These are phyloP conservation scores for Thermophis baileyi DNA, from an alignment of 2,113 vertebrate genomes.

Conservation along the genomic window DNA sequence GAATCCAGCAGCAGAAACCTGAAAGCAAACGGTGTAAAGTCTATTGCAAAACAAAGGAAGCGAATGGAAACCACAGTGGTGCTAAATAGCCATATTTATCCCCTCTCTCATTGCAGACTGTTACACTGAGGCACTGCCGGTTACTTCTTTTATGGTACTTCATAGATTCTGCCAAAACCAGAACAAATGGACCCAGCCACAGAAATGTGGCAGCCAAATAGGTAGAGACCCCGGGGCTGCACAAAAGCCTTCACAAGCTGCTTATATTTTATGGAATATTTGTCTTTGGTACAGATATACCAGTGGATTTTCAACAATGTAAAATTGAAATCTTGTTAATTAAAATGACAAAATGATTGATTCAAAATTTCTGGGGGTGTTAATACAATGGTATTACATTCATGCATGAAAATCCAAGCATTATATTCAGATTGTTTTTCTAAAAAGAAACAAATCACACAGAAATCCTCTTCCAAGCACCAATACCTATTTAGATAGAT, in stretches of 20 bases:
- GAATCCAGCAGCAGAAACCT: not conserved
- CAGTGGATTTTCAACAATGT: not conserved
- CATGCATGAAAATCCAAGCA: not conserved
- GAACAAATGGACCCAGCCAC: not conserved
- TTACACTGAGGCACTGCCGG: not conserved
- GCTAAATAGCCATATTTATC: not conserved
- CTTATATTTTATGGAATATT: not conserved
- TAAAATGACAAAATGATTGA: not conserved
- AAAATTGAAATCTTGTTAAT: not conserved
- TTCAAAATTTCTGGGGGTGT: not conserved
- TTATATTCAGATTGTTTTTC: not conserved
- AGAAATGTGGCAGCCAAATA: not conserved
- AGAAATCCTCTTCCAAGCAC: not conserved
- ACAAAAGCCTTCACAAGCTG: not conserved
- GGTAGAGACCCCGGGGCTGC: not conserved
- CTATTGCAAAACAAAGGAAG: not conserved
- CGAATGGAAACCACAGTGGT: not conserved
- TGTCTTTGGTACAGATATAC: not conserved
- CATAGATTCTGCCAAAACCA: not conserved
- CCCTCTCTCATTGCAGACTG: not conserved
- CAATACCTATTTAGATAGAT: fast-evolving
- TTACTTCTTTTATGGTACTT: not conserved
- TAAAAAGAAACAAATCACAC: not conserved
- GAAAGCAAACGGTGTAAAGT: not conserved
- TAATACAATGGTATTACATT: not conserved